Evolutionary conservation across 2,797 vertebrate genomes (phyloP).

Genomic region (Brachyrhaphis roseni): DNA sequence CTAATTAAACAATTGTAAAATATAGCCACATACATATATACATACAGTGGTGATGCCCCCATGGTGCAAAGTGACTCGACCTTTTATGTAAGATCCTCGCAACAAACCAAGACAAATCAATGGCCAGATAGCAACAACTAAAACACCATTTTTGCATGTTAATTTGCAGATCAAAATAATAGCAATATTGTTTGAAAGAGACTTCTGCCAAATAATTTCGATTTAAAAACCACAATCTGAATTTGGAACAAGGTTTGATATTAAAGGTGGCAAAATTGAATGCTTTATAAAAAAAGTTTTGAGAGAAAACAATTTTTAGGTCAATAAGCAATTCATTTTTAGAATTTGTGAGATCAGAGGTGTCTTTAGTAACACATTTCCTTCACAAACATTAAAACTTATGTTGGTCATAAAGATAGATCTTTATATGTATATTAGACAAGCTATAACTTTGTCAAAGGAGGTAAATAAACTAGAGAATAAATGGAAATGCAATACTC

Average conservation of each 20-base stretch:
- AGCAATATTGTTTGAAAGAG: background rate
- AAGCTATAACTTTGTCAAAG: background rate
- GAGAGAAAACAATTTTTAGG: background rate
- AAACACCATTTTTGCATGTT: background rate
- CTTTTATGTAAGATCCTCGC: conserved; percentile 69
- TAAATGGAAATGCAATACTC: background rate
- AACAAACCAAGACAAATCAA: conserved; percentile 78
- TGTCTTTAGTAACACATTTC: background rate
- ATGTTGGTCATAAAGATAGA: background rate
- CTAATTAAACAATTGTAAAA: conserved; percentile 65
- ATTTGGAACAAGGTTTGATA: background rate
- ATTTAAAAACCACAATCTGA: background rate
- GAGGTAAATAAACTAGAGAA: background rate
- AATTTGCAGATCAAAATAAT: background rate
- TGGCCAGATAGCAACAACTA: conserved; percentile 20
- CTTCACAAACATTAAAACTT: background rate
- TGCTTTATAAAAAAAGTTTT: background rate
- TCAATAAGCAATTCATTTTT: background rate
- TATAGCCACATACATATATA: conserved; percentile 85
- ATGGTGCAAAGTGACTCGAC: conserved; percentile 81
- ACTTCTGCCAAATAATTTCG: background rate
- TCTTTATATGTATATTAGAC: background rate
- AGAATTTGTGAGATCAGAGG: background rate
- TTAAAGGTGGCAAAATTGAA: background rate
- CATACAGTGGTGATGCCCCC: conserved; percentile 87